Evolutionary conservation across 2,888 invertebrate species (phyloP).

Genomic region (Mythimna ferrago): DNA sequence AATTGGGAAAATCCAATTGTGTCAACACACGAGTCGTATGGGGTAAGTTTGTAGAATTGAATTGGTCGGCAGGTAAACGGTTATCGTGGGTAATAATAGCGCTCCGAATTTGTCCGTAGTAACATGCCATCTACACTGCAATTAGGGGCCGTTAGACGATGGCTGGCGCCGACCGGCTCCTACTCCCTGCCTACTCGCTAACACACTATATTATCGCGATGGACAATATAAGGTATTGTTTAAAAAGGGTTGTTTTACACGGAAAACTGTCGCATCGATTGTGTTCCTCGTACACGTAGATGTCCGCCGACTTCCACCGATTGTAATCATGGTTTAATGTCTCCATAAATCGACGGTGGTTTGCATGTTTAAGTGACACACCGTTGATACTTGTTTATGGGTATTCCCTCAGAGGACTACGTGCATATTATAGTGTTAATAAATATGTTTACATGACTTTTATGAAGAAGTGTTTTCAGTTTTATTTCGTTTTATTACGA

Average conservation of each 20-base stretch:
- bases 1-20: slow-evolving; percentile 84
- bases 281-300: slow-evolving; percentile 2
- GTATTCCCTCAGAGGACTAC: slow-evolving; percentile 15
- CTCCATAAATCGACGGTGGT: slow-evolving; percentile 42
- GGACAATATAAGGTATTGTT: slow-evolving; percentile 55
- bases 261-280: slow-evolving; percentile 34
- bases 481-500: slow-evolving; percentile 1
- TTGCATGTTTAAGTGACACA: slow-evolving; percentile 37
- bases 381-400: slow-evolving; percentile 29
- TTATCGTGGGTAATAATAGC: slow-evolving; percentile 80
- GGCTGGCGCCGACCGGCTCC: slow-evolving; percentile 61
- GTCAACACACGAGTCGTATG: slow-evolving; percentile 73
- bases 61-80: slow-evolving; percentile 81
- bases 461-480: not conserved
- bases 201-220: slow-evolving; percentile 43
- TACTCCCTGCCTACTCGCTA: slow-evolving; percentile 48
- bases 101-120: slow-evolving; percentile 74
- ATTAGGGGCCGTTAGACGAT: slow-evolving; percentile 78
- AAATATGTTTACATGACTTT: slow-evolving; percentile 23
- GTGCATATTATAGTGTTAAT: slow-evolving; percentile 13
- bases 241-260: slow-evolving; percentile 49
- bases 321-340: slow-evolving; percentile 45
- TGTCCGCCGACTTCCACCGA: slow-evolving; percentile 33
- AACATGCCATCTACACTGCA: slow-evolving; percentile 76
- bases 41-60: slow-evolving; percentile 79